Evolutionary conservation across 2,113 vertebrate species (phyloP), one percentile per base, ranked within the genome.

Genomic region (Leuciscus idus): DNA sequence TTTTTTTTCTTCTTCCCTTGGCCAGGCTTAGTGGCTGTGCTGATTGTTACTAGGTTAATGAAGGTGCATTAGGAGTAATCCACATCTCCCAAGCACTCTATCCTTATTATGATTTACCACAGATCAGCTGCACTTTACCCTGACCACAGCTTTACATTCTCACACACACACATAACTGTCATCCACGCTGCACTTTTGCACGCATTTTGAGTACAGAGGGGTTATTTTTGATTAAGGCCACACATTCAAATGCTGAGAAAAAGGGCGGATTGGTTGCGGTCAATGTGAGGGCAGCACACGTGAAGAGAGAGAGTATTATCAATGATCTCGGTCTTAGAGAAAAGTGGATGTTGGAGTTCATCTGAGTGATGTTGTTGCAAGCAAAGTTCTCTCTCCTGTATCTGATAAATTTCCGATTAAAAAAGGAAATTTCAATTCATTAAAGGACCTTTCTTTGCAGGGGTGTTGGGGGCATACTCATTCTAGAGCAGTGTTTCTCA

Each of bases 61-160:
- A 94, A 93, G 95, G 94, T 95, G 93, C 95, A 95, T 95, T 90
- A 94, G 93, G 76, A 95, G 94, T 96, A 96, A 96, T 95, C 95
- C 81, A 91, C 91, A 90, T 91, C 92, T 91, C 92, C 94, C 61
- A 73, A 74, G 33, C 82, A 73, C 82, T 84, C 26, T 93, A 92
- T 93, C 94, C 92, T 93, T 96, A 96, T 96, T 96, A 95, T 95
- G 92, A 94, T 92, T 93, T 96, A 96, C 95, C 94, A 94, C 95
- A 95, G 94, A 95, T 96, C 96, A 95, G 95, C 94, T 95, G 95
- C 95, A 94, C 93, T 94, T 94, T 70, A 59, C 30, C 28, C 66
- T 48, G 62, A 81, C 94, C 93, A 94, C 93, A 94, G 95, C 39
- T 73, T 72, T 33, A 61, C n/a, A 68, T 50, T 10, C 73, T 23